phyloP scores from a whole-genome alignment of 2,888 invertebrate species.

The Taphrorychus bicolor region DNA sequence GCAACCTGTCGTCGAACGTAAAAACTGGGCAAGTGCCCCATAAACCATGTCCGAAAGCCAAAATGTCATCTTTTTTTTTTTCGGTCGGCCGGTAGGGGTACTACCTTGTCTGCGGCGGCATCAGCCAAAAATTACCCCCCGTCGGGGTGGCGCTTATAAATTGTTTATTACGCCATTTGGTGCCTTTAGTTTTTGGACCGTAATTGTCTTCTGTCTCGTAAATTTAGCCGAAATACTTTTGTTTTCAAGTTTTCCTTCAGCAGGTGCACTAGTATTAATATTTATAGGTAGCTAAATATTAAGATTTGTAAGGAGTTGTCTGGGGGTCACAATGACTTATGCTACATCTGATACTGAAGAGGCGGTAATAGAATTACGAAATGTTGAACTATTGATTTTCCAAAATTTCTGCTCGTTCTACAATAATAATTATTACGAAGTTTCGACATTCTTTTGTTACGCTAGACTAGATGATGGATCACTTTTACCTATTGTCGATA shows the following conservation, averaged over 20 bases:
- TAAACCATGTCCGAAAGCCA: not conserved
- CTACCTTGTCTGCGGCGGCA: conserved; percentile 6
- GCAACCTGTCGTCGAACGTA: conserved; percentile 6
- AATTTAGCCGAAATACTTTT: conserved; percentile 1
- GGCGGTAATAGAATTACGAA: too few relatives aligned
- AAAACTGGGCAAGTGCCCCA: conserved; percentile 1
- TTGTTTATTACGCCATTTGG: conserved; percentile 30
- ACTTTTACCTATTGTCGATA: too few relatives aligned
- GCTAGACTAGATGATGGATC: too few relatives aligned
- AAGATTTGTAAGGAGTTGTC: too few relatives aligned
- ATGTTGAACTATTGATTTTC: too few relatives aligned
- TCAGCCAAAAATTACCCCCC: conserved; percentile 28
- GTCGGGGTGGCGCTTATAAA: conserved; percentile 23
- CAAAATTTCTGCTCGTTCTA: too few relatives aligned
- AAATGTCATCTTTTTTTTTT: conserved; percentile 7
- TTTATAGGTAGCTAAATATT: too few relatives aligned
- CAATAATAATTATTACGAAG: too few relatives aligned
- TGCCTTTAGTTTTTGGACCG: conserved; percentile 23
- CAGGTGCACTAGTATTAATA: too few relatives aligned
- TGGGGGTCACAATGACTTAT: too few relatives aligned
- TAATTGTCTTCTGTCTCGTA: conserved; percentile 21
- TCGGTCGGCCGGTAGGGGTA: not conserved
- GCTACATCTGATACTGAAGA: too few relatives aligned
- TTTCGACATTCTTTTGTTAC: too few relatives aligned
- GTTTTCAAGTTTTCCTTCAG: not conserved